These are phyloP conservation scores for Atractosteus spatula DNA, from an alignment of 2,113 vertebrate genomes.

Conservation along the genomic window DNA sequence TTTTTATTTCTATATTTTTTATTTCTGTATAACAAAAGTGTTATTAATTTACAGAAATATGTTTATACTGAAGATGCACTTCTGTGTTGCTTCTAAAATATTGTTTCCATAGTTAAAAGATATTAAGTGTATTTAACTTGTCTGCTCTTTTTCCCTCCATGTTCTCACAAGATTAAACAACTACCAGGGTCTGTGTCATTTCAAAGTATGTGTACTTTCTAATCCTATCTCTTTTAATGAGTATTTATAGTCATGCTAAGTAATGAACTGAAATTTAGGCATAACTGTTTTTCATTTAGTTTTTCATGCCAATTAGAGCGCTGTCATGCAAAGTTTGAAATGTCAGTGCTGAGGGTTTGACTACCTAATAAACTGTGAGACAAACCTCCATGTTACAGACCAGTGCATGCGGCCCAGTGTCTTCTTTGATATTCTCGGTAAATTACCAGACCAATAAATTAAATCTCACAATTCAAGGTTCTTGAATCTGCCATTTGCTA, in stretches of 20 bases:
- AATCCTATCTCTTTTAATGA: no score
- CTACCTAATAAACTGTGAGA: slow-evolving; percentile 62
- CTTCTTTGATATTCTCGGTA: slow-evolving; percentile 46
- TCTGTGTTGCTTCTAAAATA: no score
- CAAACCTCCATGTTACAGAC: slow-evolving; percentile 46
- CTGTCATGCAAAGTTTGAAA: slow-evolving; percentile 58
- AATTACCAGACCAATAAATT: slow-evolving; percentile 60
- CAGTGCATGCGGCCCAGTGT: slow-evolving; percentile 39
- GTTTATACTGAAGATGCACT: no score
- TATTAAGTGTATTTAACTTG: no score
- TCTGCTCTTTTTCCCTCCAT: no score
- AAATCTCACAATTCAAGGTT: slow-evolving; percentile 34
- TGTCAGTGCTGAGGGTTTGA: slow-evolving; percentile 61
- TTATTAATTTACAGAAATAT: no score
- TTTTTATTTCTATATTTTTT: no score
- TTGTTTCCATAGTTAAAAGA: no score
- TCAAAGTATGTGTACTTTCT: no score
- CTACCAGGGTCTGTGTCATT: no score
- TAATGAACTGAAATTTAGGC: slow-evolving; percentile 27
- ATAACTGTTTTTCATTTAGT: slow-evolving; percentile 38
- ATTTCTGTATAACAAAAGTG: no score
- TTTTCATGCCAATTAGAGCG: slow-evolving; percentile 61
- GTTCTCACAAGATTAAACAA: no score
- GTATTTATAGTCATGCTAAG: slow-evolving; percentile 25
- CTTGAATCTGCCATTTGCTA: slow-evolving; percentile 46